These are phyloP conservation scores for Hydractinia symbiolongicarpus DNA, from an alignment of 30 jellyfish, hydroid and myxozoan species.

Conservation along the genomic window DNA sequence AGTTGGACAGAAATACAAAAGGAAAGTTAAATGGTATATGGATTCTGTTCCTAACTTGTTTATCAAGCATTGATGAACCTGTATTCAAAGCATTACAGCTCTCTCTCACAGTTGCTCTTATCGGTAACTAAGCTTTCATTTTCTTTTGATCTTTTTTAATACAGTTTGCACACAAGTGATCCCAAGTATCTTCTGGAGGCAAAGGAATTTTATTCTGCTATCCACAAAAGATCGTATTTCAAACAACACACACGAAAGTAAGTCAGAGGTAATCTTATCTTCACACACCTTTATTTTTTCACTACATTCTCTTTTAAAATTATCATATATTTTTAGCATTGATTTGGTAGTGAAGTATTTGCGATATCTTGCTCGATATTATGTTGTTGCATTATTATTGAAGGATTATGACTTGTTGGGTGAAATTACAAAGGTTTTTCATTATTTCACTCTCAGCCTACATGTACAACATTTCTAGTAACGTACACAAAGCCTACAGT, in stretches of 20 bases:
- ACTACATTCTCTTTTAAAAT: too few species aligned
- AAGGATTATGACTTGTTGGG: conserved; percentile 45
- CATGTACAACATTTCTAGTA: too few species aligned
- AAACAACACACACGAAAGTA: conserved; percentile 39
- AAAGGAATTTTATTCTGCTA: conserved; percentile 74
- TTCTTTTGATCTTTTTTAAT: neutral
- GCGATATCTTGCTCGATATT: conserved; percentile 63
- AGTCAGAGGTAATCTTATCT: neutral
- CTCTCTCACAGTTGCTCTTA: too few species aligned
- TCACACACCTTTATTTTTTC: neutral
- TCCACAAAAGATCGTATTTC: conserved; percentile 57
- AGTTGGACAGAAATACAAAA: too few species aligned
- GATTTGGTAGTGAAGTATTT: conserved; percentile 45
- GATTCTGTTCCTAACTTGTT: too few species aligned
- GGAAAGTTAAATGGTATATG: too few species aligned
- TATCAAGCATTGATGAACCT: too few species aligned
- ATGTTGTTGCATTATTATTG: conserved; percentile 60
- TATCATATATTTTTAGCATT: conserved; percentile 19
- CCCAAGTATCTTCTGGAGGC: conserved; percentile 68
- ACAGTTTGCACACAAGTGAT: conserved; percentile 78
- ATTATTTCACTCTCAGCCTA: too few species aligned
- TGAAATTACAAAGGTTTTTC: conserved; percentile 40
- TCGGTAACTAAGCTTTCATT: too few species aligned
- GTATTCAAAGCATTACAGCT: too few species aligned
- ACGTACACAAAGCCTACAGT: too few species aligned